A percentile compares a stretch with the other conserved stretches of the same genome.
Evolutionary conservation across 1,140 invertebrate species (phyloP).

Genomic region (Drosophila lacteicornis): DNA sequence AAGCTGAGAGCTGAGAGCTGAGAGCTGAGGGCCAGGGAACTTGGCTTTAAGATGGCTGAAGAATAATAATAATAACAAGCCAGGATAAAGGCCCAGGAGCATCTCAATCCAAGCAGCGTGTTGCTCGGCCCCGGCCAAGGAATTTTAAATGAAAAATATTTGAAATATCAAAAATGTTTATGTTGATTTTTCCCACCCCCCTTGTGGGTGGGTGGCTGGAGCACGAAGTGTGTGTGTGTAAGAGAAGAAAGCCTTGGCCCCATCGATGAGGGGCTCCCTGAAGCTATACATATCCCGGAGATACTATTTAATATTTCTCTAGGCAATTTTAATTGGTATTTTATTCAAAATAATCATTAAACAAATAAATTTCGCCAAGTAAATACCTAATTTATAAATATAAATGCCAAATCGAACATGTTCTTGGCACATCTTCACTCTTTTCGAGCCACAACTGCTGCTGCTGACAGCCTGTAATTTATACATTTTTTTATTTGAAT

Average conservation of each 20-base stretch:
- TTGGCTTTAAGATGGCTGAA: constrained; percentile 18
- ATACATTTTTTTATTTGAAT: not conserved
- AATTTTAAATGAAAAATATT: constrained; percentile 73
- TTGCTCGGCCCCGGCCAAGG: constrained; percentile 18
- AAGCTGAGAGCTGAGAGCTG: not conserved
- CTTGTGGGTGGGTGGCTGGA: too few species aligned
- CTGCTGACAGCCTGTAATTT: not conserved
- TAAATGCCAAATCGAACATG: not conserved
- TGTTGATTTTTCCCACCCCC: constrained; percentile 52
- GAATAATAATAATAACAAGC: constrained; percentile 58
- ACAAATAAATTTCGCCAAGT: too few species aligned
- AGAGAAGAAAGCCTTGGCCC: too few species aligned
- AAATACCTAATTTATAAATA: not conserved
- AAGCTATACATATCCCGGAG: too few species aligned
- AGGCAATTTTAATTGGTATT: too few species aligned
- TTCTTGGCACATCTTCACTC: not conserved
- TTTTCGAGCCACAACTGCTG: not conserved
- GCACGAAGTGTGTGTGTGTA: not conserved
- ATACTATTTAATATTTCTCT: too few species aligned
- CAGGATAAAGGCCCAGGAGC: constrained; percentile 32
- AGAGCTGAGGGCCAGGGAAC: not conserved
- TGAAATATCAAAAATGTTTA: constrained; percentile 60
- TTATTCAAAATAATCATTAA: too few species aligned
- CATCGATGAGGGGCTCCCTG: too few species aligned
- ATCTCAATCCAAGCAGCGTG: constrained; percentile 22